Evolutionary conservation across 2,888 invertebrate species (phyloP), one percentile per base, ranked within the genome.

Genomic region (Epiblema foenella): DNA sequence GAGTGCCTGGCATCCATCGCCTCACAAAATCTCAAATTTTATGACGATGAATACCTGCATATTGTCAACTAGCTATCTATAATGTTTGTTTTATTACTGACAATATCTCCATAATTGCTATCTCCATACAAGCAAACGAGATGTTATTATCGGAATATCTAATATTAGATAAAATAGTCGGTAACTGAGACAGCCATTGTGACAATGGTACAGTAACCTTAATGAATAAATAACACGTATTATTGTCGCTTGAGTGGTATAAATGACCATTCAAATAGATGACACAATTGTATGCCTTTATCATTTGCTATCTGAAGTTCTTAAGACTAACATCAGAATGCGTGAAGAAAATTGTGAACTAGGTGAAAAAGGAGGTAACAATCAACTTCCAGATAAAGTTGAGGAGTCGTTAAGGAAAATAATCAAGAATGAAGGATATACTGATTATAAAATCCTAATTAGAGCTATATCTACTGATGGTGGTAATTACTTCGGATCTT

Each of bases 391-490:
- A 15, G 56, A 56, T 9, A 56, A 24, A 29, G 37, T 63, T 18
- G 63, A 65, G 54, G 42, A 56, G n/a, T 39, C 42, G 5, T 42
- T 65, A 8, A 15, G 42, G 5, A 24, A 39, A 17, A 65, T 65
- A 0, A 39, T 65, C 7, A 42, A 54, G 17, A 54, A 54, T 11
- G 64, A 65, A 54, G 64, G 42, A 5, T 65, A 54, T 56, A 20
- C 4, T 10, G 39, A 20, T n/a, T 39, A 56, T n/a, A 56, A 39
- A n/a, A 24, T 54, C 1, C 8, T 33, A 2, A 39, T 15, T 8
- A 62, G n/a, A 54, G 42, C 65, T 20, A 60, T 71, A 37, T 60
- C 59, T 10, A 66, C 66, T 4, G 18, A 11, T 10, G 71, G 71
- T 20, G 66, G 60, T 4, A 66, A 60, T 54, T 71, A 54, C 37